Base-by-base conservation (phyloP, 37 sponge, comb jelly and placozoan species). In the Beroe forskalii region DNA sequence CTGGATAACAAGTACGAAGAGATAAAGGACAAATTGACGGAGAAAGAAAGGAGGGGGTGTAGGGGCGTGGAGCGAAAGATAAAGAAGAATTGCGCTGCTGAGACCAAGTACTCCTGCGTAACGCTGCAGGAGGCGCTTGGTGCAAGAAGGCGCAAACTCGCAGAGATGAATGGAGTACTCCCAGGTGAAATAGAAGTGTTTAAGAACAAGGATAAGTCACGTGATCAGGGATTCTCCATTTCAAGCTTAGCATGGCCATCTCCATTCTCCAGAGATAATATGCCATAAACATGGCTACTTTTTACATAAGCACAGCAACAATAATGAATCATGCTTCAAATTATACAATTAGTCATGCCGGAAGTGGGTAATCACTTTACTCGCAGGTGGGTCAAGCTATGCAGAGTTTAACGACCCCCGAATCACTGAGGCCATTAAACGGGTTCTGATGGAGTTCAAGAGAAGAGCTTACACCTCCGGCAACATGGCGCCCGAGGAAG, bases 381-480 rank as follows among this genome's bases (percentile, higher is more conserved):
- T 48, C 55, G 48, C 86, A 41, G 86, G 86, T 28, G 86, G 86
- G 1, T 33, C 35, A 9, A 42, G 19, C 55, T 20, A 41, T 1
- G 86, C 48, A 24, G 30, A 80, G 30, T 80, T 80, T 32, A 20
- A 80, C 28, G 43, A 40, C 24, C 86, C 86, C 4, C 25, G 6
- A 12, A 25, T 37, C 43, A 12, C n/a, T 1, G 86, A 80, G 30
- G 86, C 86, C 0, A 37, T 80, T 1, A 80, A 80, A 43, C 44
- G 35, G 40, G 86, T 37, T 3, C 44, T 80, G 55, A 37, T 32
- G 35, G 86, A 80, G 55, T 80, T 80, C 86, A 80, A 80, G 55
- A 40, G n/a, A 22, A 12, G 86, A 8, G 86, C 86, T 30, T 22
- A 23, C 22, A 25, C 20, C n/a, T 38, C 40, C 19, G 86, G 86